phyloP scores from a whole-genome alignment of 2,888 invertebrate species.

The Apotomis capreana region DNA sequence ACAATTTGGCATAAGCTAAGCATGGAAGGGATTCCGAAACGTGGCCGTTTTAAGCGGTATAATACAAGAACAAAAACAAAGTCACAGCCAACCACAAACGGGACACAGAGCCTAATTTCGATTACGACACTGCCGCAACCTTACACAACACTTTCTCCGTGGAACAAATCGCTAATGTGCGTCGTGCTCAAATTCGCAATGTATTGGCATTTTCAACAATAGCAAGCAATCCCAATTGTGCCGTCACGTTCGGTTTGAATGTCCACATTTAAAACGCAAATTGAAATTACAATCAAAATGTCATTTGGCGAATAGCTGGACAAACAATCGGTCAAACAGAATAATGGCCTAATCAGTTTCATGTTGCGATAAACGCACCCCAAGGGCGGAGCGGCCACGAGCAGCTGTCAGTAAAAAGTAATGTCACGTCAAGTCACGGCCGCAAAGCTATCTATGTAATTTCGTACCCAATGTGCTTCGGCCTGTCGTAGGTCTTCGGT shows the following conservation, averaged over 20 bases:
- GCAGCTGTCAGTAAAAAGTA: constrained; percentile 43
- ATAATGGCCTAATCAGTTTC: constrained; percentile 46
- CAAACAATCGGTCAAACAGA: constrained; percentile 33
- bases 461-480: constrained; percentile 45
- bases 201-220: constrained; percentile 12
- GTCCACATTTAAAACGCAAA: neutral
- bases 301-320: constrained; percentile 14
- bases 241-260: neutral
- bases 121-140: constrained; percentile 56
- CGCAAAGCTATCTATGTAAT: constrained; percentile 46
- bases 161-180: constrained; percentile 54
- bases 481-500: constrained; percentile 49
- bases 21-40: constrained; percentile 4
- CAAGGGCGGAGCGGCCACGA: constrained; percentile 47
- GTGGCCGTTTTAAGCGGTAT: constrained; percentile 18
- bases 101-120: constrained; percentile 43
- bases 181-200: constrained; percentile 6
- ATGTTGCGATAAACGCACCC: constrained; percentile 46
- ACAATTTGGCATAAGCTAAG: constrained; percentile 36
- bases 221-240: neutral
- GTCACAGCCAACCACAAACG: constrained; percentile 41
- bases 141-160: constrained; percentile 59
- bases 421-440: constrained; percentile 54
- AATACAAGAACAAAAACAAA: constrained; percentile 33
- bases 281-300: constrained; percentile 22